These are phyloP conservation scores for Sebastes hubbsi DNA, from an alignment of 2,797 vertebrate species.

Conservation along the genomic window DNA sequence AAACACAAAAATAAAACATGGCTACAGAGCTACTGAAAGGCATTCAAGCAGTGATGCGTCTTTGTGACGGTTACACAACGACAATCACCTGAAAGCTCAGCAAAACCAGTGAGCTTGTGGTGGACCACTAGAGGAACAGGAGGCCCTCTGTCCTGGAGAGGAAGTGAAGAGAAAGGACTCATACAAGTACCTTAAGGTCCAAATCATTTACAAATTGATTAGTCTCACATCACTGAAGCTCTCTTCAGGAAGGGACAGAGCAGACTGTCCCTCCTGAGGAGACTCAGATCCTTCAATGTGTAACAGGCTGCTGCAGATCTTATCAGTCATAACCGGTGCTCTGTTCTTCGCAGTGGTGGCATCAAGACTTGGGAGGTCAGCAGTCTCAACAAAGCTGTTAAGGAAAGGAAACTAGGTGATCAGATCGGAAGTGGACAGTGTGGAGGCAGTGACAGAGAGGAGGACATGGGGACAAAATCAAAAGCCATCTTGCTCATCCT, in stretches of 20 bases:
- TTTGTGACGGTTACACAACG: neutral
- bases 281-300: neutral
- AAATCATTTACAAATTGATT: neutral
- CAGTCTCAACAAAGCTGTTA: neutral
- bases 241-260: neutral
- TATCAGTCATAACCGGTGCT: neutral
- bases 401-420: neutral
- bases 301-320: neutral
- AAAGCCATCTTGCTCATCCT: no score
- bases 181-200: neutral
- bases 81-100: neutral
- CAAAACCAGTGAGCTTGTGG: neutral
- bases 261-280: neutral
- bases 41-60: neutral
- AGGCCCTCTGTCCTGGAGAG: neutral
- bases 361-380: neutral
- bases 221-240: neutral
- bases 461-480: no score
- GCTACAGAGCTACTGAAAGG: neutral
- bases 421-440: no score
- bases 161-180: neutral
- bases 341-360: neutral
- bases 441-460: no score
- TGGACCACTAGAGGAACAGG: neutral
- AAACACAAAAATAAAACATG: neutral